Percentiles rank a stretch among this genome's conserved stretches.
Evolutionary conservation across 2,888 invertebrate genomes (phyloP).

Genomic region (Drosophila nr. medialis): DNA sequence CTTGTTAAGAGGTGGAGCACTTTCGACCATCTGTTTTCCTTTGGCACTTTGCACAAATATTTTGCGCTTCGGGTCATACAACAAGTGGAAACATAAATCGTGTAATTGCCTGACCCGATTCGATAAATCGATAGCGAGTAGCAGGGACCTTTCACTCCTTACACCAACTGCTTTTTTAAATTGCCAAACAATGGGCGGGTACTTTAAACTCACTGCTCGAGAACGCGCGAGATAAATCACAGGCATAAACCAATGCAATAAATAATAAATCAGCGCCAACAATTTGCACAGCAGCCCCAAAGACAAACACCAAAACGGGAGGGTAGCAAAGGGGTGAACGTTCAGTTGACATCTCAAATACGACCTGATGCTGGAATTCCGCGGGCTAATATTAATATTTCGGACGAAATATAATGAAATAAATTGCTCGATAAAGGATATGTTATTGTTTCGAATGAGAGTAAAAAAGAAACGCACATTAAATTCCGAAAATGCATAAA

Average conservation of each 20-base stretch:
- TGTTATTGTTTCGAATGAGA: neutral
- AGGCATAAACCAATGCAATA: conserved; percentile 66
- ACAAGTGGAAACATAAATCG: conserved; percentile 67
- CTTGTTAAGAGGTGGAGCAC: neutral
- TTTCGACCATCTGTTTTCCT: neutral
- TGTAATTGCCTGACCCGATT: conserved; percentile 61
- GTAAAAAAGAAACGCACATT: neutral
- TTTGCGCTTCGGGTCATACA: conserved; percentile 20
- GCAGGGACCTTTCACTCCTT: conserved; percentile 16
- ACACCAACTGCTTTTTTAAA: conserved; percentile 40
- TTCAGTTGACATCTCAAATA: conserved; percentile 57
- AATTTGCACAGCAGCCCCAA: conserved; percentile 60
- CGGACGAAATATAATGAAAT: conserved; percentile 65
- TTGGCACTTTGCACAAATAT: conserved; percentile 5
- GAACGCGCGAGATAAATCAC: conserved; percentile 66
- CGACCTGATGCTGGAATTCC: conserved; percentile 11
- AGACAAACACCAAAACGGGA: neutral
- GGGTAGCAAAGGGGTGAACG: conserved; percentile 11
- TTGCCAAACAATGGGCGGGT: conserved; percentile 42
- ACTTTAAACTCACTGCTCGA: conserved; percentile 46
- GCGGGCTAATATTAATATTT: conserved; percentile 49
- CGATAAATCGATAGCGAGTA: conserved; percentile 41
- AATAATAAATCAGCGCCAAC: conserved; percentile 75
- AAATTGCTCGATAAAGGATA: conserved; percentile 63
- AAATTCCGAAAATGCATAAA: neutral